These are phyloP conservation scores for Rhimphoctona megacephalus DNA, from an alignment of 2,888 invertebrate genomes.

Conservation along the genomic window DNA sequence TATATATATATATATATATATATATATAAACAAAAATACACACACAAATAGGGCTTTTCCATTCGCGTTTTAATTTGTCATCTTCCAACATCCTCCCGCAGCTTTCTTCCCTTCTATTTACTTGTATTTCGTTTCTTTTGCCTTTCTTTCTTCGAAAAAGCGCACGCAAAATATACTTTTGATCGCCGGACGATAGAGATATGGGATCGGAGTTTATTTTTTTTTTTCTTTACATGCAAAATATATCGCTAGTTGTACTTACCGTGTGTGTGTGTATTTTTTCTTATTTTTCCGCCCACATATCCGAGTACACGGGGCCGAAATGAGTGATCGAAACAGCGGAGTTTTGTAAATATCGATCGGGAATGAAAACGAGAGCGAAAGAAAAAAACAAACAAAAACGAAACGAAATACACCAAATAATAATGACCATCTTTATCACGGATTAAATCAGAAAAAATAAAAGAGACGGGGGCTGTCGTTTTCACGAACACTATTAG, in stretches of 20 bases:
- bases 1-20: neutral
- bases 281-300: constrained; percentile 52
- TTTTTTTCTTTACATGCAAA: constrained; percentile 23
- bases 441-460: constrained; percentile 72
- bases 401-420: neutral
- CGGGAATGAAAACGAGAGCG: constrained; percentile 37
- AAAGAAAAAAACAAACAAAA: neutral
- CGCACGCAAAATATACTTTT: constrained; percentile 32
- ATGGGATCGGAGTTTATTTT: constrained; percentile 42
- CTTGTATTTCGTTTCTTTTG: constrained; percentile 5
- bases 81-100: constrained; percentile 44
- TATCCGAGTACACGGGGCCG: constrained; percentile 17
- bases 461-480: constrained; percentile 72
- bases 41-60: constrained; percentile 45
- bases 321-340: constrained; percentile 24
- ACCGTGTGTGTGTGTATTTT: constrained; percentile 9
- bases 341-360: constrained; percentile 65
- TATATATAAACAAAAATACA: neutral
- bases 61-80: constrained; percentile 16
- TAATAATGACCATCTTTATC: constrained; percentile 61
- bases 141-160: constrained; percentile 17
- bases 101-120: constrained; percentile 54
- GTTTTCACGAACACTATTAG: constrained; percentile 67
- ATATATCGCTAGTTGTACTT: constrained; percentile 49
- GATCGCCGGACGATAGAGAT: constrained; percentile 58